Conservation (phyloP, 2,113 vertebrate genomes). For the Ammodytes marinus region DNA sequence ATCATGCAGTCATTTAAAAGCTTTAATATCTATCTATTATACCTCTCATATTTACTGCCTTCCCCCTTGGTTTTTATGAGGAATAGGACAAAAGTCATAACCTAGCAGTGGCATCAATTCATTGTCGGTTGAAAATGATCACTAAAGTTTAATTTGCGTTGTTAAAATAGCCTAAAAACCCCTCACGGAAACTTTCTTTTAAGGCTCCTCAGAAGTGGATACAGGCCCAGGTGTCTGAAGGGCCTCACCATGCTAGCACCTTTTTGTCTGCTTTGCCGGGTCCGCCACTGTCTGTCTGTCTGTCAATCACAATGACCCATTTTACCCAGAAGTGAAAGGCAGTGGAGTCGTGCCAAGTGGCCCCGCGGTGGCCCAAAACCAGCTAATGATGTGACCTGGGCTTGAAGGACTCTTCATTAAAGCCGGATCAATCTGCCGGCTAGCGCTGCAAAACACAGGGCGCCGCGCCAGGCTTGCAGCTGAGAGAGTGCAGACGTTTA, state of each 20-base stretch:
- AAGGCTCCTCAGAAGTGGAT: constrained; percentile 26
- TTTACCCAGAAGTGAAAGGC: constrained; percentile 51
- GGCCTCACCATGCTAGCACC: constrained; percentile 6
- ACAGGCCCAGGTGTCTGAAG: constrained; percentile 42
- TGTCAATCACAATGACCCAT: constrained; percentile 69
- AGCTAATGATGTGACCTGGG: constrained; percentile 81
- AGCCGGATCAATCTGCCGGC: constrained; percentile 75
- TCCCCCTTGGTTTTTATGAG: background rate
- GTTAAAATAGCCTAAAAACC: background rate
- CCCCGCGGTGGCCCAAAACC: constrained; percentile 53
- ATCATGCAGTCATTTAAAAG: too few species aligned
- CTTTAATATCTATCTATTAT: background rate
- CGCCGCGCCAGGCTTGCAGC: constrained; percentile 49
- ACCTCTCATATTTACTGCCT: background rate
- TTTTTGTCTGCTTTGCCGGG: constrained; percentile 43
- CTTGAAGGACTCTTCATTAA: constrained; percentile 83
- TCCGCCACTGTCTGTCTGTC: constrained; percentile 37
- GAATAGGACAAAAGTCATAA: background rate
- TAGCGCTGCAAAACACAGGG: constrained; percentile 37
- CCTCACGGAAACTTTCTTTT: background rate
- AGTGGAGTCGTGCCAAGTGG: constrained; percentile 54
- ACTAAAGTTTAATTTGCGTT: background rate
- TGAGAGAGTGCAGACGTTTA: background rate
- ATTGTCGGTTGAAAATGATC: background rate
- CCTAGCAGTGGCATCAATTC: background rate